Conservation (phyloP, 2,797 vertebrate genomes). For the Denticeps clupeoides region DNA sequence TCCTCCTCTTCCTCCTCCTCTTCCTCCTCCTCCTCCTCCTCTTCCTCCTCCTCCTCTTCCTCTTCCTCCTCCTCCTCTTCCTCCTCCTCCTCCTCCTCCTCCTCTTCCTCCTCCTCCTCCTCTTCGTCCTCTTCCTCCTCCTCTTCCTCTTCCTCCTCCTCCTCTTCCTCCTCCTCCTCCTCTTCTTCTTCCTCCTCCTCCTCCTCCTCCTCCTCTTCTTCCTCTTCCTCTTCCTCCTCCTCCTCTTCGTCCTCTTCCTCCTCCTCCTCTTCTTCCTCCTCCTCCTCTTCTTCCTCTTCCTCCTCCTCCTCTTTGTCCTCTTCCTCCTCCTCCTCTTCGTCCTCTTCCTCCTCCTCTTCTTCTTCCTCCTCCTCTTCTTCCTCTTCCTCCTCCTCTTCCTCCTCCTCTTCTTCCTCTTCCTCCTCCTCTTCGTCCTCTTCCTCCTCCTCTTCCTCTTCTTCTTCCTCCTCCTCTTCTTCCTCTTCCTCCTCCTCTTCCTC, state of each 20-base stretch:
- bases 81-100: neutral
- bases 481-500: no score
- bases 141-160: neutral
- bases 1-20: no score
- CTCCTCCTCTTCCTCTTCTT: neutral
- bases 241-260: neutral
- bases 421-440: neutral
- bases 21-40: no score
- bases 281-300: neutral
- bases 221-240: neutral
- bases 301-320: slow-evolving; percentile 29
- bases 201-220: neutral
- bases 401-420: neutral
- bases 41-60: no score
- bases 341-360: slow-evolving; percentile 17
- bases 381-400: neutral
- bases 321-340: slow-evolving; percentile 25
- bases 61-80: neutral
- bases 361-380: slow-evolving; percentile 22
- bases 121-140: neutral
- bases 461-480: neutral
- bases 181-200: neutral
- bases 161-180: neutral
- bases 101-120: neutral
- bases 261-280: slow-evolving; percentile 14